Base-by-base conservation (phyloP, 1,140 invertebrate genomes). In the Psix sp. region DNA sequence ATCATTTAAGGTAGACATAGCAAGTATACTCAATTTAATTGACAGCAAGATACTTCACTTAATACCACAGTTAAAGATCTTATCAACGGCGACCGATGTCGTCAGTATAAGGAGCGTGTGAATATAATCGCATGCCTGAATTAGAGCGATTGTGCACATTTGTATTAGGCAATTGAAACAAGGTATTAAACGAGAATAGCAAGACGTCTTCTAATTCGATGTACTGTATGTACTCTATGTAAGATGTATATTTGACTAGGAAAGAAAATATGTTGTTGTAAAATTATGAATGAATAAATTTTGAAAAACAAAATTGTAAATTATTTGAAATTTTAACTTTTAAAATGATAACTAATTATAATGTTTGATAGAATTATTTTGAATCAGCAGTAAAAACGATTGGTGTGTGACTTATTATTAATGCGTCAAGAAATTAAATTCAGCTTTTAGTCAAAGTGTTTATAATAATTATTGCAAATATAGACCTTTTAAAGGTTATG, bases 21-120 rank as follows among this genome's bases (percentile, higher is more conserved):
- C 52, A 52, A 60, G 68, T 59, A 65, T 54, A 59, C 45, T 65
- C 52, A 46, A 57, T 66, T 56, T 60, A 73, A 73, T 73, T 60
- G 54, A 48, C 62, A 26, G 60, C 60, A 66, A 66, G 70, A 66
- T 73, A 73, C 46, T 21, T 39, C 60, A 66, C 56, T 66, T 73
- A 66, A 59, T 60, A 73, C 36, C 52, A 24, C 36, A 51, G 56
- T 56, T 35, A 36, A 60, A 73, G 70, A 73, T 73, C 54, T 66
- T 73, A 73, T 73, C 70, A 33, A 24, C 68, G 36, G 48, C 59
- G 48, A 54, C 39, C 54, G 48, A 60, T 66, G 70, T 73, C 70
- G 62, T 73, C 62, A 26, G 62, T 56, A 66, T 49, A 48, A 66
- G 39, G 48, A 46, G 39, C 51, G 49, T 62, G 60, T 42, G 54